These are phyloP conservation scores for Onychomys arenicola DNA, from an alignment of 2,797 vertebrate genomes.

Conservation along the genomic window DNA sequence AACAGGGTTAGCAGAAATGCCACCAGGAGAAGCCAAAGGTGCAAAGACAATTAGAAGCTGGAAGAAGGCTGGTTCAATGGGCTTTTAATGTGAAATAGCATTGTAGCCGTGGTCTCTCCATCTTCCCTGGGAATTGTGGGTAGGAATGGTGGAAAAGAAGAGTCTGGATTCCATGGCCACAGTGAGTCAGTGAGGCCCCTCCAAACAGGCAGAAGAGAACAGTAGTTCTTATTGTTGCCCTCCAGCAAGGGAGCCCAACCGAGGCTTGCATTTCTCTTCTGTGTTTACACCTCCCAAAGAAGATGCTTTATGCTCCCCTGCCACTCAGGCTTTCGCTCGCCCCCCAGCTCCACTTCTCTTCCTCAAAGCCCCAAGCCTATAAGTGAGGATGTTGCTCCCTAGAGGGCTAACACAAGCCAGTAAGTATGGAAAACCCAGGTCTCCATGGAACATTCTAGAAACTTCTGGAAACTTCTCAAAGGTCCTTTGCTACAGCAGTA, in stretches of 20 bases:
- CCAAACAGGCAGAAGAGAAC: background rate
- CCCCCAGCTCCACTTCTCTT: background rate
- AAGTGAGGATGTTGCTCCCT: background rate
- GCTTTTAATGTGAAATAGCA: background rate
- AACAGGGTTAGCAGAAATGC: background rate
- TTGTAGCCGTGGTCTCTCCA: background rate
- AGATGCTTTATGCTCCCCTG: fast-evolving
- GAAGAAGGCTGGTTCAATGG: background rate
- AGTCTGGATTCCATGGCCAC: background rate
- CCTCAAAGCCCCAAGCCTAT: background rate
- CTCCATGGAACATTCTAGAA: background rate
- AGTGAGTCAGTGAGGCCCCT: background rate
- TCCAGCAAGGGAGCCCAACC: background rate
- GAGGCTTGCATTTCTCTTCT: background rate
- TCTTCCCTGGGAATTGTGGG: background rate
- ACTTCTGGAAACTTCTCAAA: background rate
- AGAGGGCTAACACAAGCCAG: background rate
- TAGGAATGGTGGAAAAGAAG: background rate
- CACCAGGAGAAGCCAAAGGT: background rate
- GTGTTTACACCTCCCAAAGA: background rate
- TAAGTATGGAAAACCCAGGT: background rate
- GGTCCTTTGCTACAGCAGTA: background rate
- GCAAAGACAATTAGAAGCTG: background rate
- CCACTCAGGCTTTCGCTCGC: background rate
- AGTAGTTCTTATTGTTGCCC: background rate